Evolutionary conservation across 23 tunicate genomes (phyloP), one percentile per base, ranked within the genome.

Genomic region (Corella eumyota): DNA sequence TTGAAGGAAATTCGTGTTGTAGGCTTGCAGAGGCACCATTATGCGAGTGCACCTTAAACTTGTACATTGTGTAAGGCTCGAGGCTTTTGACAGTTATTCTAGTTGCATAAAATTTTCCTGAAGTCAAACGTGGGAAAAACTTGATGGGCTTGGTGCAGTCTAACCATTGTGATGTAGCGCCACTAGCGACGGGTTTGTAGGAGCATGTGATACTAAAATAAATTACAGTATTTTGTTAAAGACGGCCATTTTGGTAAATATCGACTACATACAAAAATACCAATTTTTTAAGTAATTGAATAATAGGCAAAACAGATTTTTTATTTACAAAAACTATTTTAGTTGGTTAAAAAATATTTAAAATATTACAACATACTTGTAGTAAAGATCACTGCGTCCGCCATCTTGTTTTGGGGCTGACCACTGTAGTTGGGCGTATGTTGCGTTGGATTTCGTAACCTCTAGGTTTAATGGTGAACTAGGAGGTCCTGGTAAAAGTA

Each of bases 11-110:
- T 34, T 32, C 4, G 2, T 25, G 34, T 25, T 54, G 45, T 25
- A 71, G 77, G 45, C 48, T 47, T 25, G 21, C 52, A 6, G 81
- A 74, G 2, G 78, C 81, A n/a, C 76, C 92, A 65, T 83, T 83
- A 9, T 67, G 52, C 6, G 92, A 60, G 26, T 25, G 7, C 6
- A 83, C 81, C 19, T 56, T 61, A 48, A 83, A 57, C 29, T 28
- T 25, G 37, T 74, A 83, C 11, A 29, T 35, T 2, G 62, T 72
- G 57, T 74, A 61, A 0, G 92, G 92, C 2, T 57, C 36, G 22
- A 83, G 60, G 23, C 65, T 59, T 23, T 22, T 32, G 2, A 66
- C 56, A 3, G 17, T 45, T 11, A 66, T 38, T 1, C 33, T 3
- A 52, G 36, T 45, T 37, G 5, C 36, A 47, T 61, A 40, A 63